Evolutionary conservation across 1,140 invertebrate genomes (phyloP).

Genomic region (Antheraea mylitta): DNA sequence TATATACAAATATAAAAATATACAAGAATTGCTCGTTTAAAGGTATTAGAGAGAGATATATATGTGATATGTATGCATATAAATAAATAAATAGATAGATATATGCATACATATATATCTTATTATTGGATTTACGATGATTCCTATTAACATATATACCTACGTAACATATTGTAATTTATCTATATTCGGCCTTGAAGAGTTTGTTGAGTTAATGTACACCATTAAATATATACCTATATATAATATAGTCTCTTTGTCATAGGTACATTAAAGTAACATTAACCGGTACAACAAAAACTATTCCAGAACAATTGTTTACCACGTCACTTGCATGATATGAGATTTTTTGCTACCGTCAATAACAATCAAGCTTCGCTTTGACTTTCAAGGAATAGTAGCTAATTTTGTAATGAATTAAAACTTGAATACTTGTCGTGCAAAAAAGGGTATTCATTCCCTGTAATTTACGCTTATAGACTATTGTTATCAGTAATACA

Average conservation of each 20-base stretch:
- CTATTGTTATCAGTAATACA: slow-evolving; percentile 15
- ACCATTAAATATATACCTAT: not conserved
- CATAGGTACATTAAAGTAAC: not conserved
- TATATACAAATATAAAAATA: too few relatives aligned
- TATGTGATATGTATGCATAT: too few relatives aligned
- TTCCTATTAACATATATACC: too few relatives aligned
- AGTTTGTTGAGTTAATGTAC: not conserved
- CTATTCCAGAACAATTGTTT: slow-evolving; percentile 14
- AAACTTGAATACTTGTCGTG: slow-evolving; percentile 12
- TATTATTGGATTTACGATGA: too few relatives aligned
- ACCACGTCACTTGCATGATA: slow-evolving; percentile 11
- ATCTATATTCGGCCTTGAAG: not conserved
- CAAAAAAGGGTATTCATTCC: slow-evolving; percentile 17
- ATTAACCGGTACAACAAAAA: slow-evolving; percentile 10
- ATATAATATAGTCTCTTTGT: not conserved
- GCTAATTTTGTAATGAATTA: slow-evolving; percentile 14
- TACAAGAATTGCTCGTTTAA: too few relatives aligned
- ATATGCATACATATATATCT: too few relatives aligned
- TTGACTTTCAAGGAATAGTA: slow-evolving; percentile 12
- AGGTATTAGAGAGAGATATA: too few relatives aligned
- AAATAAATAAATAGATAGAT: too few relatives aligned
- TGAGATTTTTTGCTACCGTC: not conserved
- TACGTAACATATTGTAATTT: not conserved
- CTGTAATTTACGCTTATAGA: not conserved
- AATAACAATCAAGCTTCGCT: slow-evolving; percentile 8